Evolutionary conservation across 2,113 vertebrate genomes (phyloP), one percentile per base, ranked within the genome.

Genomic region (Tonatia bakeri): DNA sequence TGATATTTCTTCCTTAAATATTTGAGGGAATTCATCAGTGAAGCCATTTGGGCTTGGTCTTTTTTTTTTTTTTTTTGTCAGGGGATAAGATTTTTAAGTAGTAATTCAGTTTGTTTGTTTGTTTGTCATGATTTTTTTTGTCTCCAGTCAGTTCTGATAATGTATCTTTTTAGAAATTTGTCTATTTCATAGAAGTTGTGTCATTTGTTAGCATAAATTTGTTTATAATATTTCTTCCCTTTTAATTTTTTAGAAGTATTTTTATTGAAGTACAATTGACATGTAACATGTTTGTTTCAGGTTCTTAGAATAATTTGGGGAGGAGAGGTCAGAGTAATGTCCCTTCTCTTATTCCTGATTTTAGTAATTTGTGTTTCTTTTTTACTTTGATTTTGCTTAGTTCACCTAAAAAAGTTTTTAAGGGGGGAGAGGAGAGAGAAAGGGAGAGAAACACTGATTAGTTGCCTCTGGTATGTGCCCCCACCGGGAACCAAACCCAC

Each of bases 81-180:
- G 24, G 59, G 24, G 24, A 38, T 1, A 38, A 67, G n/a, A 67
- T 52, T 92, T 77, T 69, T 26, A 79, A 95, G 67, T 70, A 64
- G 28, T 84, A 61, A 70, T 59, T 95, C 50, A 89, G 61, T 73
- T 52, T 69, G 26, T 81, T 61, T 69, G 26, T 81, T 61, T 76
- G 47, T 61, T 93, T 80, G 72, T 95, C 90, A 69, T 19, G n/a
- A 79, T 80, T 64, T 92, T 95, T 95, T 87, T 38, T 80, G 1
- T 84, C n/a, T 84, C 43, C 69, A 70, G 26, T 76, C 47, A 72
- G 15, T 72, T 86, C 87, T 91, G 73, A 40, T 72, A 70, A 52
- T 70, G 4, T 79, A 5, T 70, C 77, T 69, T 69, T 76, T 88
- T 43, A 83, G 84, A 40, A 76, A 59, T 54, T 81, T 81, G 33